Evolutionary conservation across 2,888 invertebrate genomes (phyloP), one percentile per base, ranked within the genome.

Genomic region (Steinernema carpocapsae): DNA sequence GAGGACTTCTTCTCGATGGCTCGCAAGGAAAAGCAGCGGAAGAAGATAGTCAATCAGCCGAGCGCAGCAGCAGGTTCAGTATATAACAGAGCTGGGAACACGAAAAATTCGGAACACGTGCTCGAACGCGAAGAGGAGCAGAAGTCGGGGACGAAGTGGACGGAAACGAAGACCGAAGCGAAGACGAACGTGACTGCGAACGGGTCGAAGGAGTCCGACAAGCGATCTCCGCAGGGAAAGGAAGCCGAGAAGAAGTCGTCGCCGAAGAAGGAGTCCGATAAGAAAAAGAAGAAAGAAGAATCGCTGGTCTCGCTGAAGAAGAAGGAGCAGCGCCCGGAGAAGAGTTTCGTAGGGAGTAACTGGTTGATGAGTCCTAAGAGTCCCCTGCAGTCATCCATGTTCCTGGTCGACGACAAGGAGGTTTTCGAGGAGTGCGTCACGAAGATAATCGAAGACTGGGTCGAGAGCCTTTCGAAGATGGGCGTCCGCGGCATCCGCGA

Each of bases 401-500:
- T 56, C 56, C 4, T 56, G 22, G 26, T 12, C 14, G 22, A 19
- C 24, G 56, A 56, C 56, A 26, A 19, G 3, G 56, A 19, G 56
- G 56, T 19, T 3, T 56, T 56, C 56, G 12, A 17, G 14, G 56
- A 56, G 14, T 1, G 22, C 19, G 22, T 22, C 4, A 17, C 14
- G 56, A 56, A 56, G 56, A 19, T 24, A 1, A 26, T 26, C 6
- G 56, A 56, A 56, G 56, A 56, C 4, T 56, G 56, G 56, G 26
- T 56, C 19, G 56, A 56, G 24, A 19, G 22, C 26, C 12, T 56
- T 12, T 3, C 56, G 26, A 56, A 56, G 26, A 26, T 56, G 12
- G 56, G 56, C 17, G 22, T 56, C 24, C 56, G 56, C 26, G 56
- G 56, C 22, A 56, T 56, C 26, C 56, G 56, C 56, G 56, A 56